Base-by-base conservation (phyloP, 2,888 invertebrate species). In the Pyralis farinalis region DNA sequence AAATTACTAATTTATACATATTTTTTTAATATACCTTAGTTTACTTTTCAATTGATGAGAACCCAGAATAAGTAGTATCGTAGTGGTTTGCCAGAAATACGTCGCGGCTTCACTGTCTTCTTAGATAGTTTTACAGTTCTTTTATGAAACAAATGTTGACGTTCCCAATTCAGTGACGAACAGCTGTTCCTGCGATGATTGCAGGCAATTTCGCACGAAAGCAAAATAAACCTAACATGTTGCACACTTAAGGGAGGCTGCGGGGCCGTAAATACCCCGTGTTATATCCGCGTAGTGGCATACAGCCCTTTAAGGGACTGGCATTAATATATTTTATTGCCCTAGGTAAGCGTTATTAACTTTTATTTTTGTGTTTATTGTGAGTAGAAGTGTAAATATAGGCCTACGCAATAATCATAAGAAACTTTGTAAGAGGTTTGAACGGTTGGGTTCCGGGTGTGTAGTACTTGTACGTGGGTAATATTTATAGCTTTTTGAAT, bases 271-370 rank as follows among this genome's bases (percentile, higher is more conserved):
- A 58, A 60, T 54, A 60, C 44, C 47, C 43, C 7, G 25, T 33
- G 33, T 38, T 50, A 45, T 49, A 46, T 46, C 53, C 50, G 48
- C 47, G 44, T 42, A 48, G 46, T 43, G 49, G 53, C 52, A 46
- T 43, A 51, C 60, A 48, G 53, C 50, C 53, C 55, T 53, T 44
- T 45, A 46, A 62, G 62, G 64, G 66, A 55, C 69, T 57, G 57
- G 61, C 68, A 71, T 73, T 71, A 71, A 73, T 75, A 73, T 69
- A 68, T 72, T 72, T 75, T 72, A 75, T 69, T 69, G 62, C 61
- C 43, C 49, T 49, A 63, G 66, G 62, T 65, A 63, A 68, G 67
- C 68, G 68, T 69, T 74, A 74, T 72, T 73, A 72, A 68, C 65
- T 68, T 71, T 71, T 72, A 69, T 69, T 65, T 64, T 60, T 63